Base-by-base conservation (phyloP, 2,113 vertebrate genomes). In the Lonchura striata region DNA sequence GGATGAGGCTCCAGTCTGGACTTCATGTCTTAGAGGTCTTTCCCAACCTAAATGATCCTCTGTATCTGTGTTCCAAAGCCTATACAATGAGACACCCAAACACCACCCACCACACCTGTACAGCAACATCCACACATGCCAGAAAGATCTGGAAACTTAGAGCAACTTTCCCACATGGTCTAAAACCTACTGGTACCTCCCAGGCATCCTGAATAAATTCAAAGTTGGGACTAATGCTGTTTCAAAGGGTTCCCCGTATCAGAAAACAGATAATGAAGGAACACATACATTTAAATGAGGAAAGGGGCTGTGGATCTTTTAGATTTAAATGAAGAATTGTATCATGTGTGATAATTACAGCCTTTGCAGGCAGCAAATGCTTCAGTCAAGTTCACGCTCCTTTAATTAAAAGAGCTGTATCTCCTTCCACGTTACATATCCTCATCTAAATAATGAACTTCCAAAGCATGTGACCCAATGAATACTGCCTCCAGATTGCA, bases 391-490 rank as follows among this genome's bases (percentile, higher is more conserved):
- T 77, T 95, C 85, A 83, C 1, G 0, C 13, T 93, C n/a, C 85
- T 80, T 78, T 90, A 95, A 94, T 92, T 92, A 86, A 88, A 92
- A 90, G 77, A 63, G 33, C 64, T 92, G 1, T 59, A 52, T 95
- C 93, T 92, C 69, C 76, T 93, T 90, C 64, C 39, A n/a, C 8
- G 0, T 90, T 96, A 75, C 82, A 88, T 64, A 75, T 24, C 44
- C 64, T 86, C 68, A 60, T 53, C 88, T 92, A 78, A 95, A 93
- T 90, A 95, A 95, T 80, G 56, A 96, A 22, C 79, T 93, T 93
- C 17, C 79, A 93, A 90, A 90, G 82, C 69, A 42, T 60, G 44
- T 17, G 5, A 69, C 56, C 82, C 37, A 46, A 78, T 83, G 93
- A 94, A 92, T 84, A 30, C 79, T 52, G 82, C 76, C 76, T 84